phyloP scores from a whole-genome alignment of 64 coral and sea anemone genomes.

The Pocillopora damicornis region DNA sequence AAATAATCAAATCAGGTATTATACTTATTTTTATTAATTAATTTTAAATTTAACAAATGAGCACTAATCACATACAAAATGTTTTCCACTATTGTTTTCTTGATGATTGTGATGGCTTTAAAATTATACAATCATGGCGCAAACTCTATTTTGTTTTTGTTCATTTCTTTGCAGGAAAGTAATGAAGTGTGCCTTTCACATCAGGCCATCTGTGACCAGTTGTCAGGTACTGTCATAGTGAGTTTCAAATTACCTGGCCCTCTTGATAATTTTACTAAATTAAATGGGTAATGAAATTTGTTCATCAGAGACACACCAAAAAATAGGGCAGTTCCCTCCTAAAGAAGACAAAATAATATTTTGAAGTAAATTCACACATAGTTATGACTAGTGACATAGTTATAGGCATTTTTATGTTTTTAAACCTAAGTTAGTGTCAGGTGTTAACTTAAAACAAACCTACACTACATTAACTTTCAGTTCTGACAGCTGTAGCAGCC shows the following conservation, averaged over 20 bases:
- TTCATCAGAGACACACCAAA: background rate
- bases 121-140: too few relatives aligned
- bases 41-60: too few relatives aligned
- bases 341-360: background rate
- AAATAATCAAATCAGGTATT: too few relatives aligned
- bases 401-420: too few relatives aligned
- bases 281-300: too few relatives aligned
- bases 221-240: background rate
- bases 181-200: slow-evolving; percentile 1
- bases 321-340: background rate
- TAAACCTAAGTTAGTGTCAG: too few relatives aligned
- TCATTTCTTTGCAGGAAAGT: slow-evolving; percentile 13
- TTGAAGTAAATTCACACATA: too few relatives aligned
- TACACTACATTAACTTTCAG: slow-evolving; percentile 23
- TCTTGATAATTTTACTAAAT: background rate
- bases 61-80: too few relatives aligned
- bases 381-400: too few relatives aligned
- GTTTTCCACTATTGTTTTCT: background rate
- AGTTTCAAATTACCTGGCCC: background rate
- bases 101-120: background rate
- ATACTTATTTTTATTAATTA: too few relatives aligned
- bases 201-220: slow-evolving; percentile 4
- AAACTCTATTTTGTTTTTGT: background rate
- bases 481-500: slow-evolving; percentile 66
- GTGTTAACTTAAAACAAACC: background rate